A percentile compares a stretch with the other conserved stretches of the same genome.
Evolutionary conservation across 1,140 invertebrate genomes (phyloP).

Genomic region (Pantala flavescens): DNA sequence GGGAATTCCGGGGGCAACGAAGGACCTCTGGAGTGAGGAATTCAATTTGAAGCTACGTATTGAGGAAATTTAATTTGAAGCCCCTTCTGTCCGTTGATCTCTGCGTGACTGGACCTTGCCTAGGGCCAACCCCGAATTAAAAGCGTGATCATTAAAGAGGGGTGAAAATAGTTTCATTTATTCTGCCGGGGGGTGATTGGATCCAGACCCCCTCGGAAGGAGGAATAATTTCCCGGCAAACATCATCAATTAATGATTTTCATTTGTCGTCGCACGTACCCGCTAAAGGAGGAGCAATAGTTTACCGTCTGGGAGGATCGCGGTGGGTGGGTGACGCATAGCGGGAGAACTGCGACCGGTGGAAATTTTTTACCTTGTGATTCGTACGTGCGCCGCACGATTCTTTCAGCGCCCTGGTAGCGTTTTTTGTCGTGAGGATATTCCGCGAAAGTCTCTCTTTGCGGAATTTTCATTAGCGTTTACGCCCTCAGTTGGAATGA

Average conservation of each 20-base stretch:
- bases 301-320: neutral
- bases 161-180: constrained; percentile 8
- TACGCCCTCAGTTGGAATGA: no score
- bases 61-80: constrained; percentile 1
- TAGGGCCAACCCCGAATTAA: neutral
- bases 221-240: neutral
- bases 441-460: no score
- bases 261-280: neutral
- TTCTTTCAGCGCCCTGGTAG: no score
- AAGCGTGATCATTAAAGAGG: neutral
- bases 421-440: no score
- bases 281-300: neutral
- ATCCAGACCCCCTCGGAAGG: neutral
- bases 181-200: neutral
- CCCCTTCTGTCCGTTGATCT: neutral
- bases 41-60: constrained; percentile 3
- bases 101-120: neutral
- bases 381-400: no score
- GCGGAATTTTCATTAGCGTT: no score
- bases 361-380: no score
- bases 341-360: no score
- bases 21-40: neutral
- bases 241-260: constrained; percentile 8
- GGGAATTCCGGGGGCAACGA: neutral
- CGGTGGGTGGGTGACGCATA: neutral